These are phyloP conservation scores for Eupithecia exiguata DNA, from an alignment of 2,888 invertebrate genomes.

Conservation along the genomic window DNA sequence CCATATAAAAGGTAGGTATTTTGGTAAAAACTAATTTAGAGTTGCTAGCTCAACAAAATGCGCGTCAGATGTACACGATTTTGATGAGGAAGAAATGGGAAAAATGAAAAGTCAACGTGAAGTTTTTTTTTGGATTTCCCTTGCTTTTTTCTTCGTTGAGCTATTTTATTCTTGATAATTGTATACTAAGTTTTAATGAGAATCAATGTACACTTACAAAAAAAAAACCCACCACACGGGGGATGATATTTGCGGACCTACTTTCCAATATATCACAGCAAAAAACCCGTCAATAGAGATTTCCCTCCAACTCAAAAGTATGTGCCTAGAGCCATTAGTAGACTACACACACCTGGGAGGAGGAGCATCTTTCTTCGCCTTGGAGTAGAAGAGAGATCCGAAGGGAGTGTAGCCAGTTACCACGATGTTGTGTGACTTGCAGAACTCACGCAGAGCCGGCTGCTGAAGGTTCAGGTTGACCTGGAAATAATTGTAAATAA, in stretches of 20 bases:
- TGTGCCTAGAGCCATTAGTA: neutral
- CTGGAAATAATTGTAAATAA: conserved; percentile 47
- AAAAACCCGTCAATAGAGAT: neutral
- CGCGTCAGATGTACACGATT: neutral
- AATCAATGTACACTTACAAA: no score
- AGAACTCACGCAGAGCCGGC: conserved; percentile 82
- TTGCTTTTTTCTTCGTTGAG: neutral
- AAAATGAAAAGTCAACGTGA: neutral
- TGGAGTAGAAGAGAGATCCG: conserved; percentile 70
- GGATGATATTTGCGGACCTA: no score
- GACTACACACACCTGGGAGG: neutral
- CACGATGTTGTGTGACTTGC: conserved; percentile 16
- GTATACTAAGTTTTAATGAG: no score
- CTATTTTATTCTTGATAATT: neutral
- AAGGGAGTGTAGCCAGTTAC: conserved; percentile 87
- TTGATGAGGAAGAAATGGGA: neutral
- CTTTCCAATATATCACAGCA: no score
- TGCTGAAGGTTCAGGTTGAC: conserved; percentile 88
- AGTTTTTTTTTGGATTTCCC: neutral
- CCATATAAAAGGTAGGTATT: no score
- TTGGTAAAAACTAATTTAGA: neutral
- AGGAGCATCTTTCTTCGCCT: neutral
- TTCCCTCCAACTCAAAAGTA: neutral
- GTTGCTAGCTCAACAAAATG: neutral
- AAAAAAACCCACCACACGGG: neutral